phyloP scores from a whole-genome alignment of 2,113 vertebrate species.

The Festucalex cinctus region DNA sequence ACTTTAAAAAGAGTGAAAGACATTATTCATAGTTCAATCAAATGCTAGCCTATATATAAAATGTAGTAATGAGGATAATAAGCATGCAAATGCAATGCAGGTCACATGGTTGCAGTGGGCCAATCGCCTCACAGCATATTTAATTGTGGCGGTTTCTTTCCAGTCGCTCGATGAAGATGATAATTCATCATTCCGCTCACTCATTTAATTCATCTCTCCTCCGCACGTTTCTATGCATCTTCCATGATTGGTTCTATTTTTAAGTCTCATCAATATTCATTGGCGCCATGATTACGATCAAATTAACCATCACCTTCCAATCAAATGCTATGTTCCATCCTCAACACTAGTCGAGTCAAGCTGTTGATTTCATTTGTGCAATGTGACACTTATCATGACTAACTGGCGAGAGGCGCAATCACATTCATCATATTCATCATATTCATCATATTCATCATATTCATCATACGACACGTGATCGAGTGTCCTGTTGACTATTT shows the following conservation, averaged over 20 bases:
- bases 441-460: no score
- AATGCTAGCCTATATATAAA: not conserved
- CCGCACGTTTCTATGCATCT: not conserved
- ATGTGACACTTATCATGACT: not conserved
- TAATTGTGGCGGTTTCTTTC: not conserved
- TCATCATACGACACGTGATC: no score
- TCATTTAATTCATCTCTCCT: not conserved
- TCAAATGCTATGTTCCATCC: not conserved
- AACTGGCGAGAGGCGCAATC: not conserved
- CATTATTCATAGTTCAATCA: not conserved
- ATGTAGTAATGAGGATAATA: not conserved
- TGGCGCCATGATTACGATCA: not conserved
- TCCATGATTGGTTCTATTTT: not conserved
- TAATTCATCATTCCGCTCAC: not conserved
- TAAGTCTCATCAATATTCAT: conserved; percentile 3
- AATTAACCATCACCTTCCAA: not conserved
- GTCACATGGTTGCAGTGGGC: not conserved
- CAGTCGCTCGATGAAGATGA: not conserved
- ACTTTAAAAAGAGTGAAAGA: not conserved
- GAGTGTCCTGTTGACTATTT: no score
- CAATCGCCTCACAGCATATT: not conserved
- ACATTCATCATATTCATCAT: no score
- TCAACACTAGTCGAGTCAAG: not conserved
- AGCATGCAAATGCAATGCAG: not conserved
- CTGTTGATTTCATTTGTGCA: not conserved